Conservation (phyloP, 2,113 vertebrate genomes). For the Trinectes maculatus region DNA sequence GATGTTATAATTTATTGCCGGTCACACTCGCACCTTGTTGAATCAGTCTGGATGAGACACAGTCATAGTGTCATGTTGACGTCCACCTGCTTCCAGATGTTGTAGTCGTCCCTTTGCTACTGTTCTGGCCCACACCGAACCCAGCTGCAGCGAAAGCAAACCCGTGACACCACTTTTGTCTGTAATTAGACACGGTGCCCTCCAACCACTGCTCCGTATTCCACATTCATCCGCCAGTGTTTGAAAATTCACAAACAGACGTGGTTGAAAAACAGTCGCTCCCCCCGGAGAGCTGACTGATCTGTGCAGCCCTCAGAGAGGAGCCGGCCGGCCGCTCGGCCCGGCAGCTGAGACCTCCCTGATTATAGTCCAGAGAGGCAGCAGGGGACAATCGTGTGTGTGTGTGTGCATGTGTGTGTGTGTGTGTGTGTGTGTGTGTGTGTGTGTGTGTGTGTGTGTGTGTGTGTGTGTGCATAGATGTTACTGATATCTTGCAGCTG, state of each 20-base stretch:
- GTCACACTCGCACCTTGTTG: background rate
- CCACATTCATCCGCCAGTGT: constrained; percentile 5
- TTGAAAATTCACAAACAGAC: constrained; percentile 27
- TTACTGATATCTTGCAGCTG: constrained; percentile 62
- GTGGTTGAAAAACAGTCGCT: background rate
- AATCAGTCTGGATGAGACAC: background rate
- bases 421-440: constrained; percentile 18
- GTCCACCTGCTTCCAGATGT: background rate
- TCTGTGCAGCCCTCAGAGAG: constrained; percentile 52
- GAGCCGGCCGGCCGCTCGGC: constrained; percentile 48
- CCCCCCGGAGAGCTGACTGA: constrained; percentile 54
- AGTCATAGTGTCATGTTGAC: background rate
- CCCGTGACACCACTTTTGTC: background rate
- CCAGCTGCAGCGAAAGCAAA: constrained; percentile 11
- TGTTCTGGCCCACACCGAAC: constrained; percentile 1
- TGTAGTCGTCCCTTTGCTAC: background rate
- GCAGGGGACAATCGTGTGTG: constrained; percentile 49
- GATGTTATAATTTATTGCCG: background rate
- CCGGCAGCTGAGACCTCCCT: constrained; percentile 70
- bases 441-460: constrained; percentile 13
- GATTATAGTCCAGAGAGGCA: constrained; percentile 66
- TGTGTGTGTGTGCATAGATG: constrained; percentile 32
- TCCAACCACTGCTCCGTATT: constrained; percentile 25
- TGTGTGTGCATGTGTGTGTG: constrained; percentile 17
- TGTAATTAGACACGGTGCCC: constrained; percentile 8